Base-by-base conservation (phyloP, 2,888 invertebrate species). In the Dasysyrphus tricinctus region DNA sequence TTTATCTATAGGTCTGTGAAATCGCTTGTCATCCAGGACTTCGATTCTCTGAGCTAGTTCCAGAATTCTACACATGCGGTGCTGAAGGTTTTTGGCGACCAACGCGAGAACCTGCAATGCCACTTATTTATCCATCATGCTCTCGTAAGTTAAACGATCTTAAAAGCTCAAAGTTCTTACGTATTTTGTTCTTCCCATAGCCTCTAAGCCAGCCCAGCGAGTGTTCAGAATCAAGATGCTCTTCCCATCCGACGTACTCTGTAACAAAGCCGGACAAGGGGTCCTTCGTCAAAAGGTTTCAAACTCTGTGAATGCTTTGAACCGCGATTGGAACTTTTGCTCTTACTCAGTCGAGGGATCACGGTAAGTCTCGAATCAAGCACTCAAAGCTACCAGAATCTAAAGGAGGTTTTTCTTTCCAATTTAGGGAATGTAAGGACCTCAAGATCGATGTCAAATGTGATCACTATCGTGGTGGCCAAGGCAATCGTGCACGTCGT, bases 21-120 rank as follows among this genome's bases (percentile, higher is more conserved):
- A 98, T 98, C 82, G 94, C 95, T 63, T 98, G 98, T 90, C 96
- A 97, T 88, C 93, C 95, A 78, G 97, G 97, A n/a, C 93, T 97
- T 7, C 94, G 96, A 88, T 99, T 99, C 94, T 98, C 98, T 0
- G 97, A 97, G 91, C 95, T 96, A 77, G 97, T 98, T n/a, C 98
- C 99, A 1, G 96, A 97, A 89, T 99, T 99, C 94, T 99, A 98
- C 92, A 98, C 98, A 1, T 99, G 99, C 91, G 98, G 98, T n/a
- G 97, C 97, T 73, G 98, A 99, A 95, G 99, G 99, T 51, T 97
- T 98, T 93, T 99, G 99, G 99, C 94, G 98, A 89, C 98, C 98
- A 69, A 97, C 97, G 0, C 94, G 93, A 47, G 95, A 97, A 90
- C 97, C 97, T 9, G 94, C 94, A 61, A 93, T 96, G 89, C 97